These are phyloP conservation scores for Hemaris fuciformis DNA, from an alignment of 2,888 invertebrate species.

Conservation along the genomic window DNA sequence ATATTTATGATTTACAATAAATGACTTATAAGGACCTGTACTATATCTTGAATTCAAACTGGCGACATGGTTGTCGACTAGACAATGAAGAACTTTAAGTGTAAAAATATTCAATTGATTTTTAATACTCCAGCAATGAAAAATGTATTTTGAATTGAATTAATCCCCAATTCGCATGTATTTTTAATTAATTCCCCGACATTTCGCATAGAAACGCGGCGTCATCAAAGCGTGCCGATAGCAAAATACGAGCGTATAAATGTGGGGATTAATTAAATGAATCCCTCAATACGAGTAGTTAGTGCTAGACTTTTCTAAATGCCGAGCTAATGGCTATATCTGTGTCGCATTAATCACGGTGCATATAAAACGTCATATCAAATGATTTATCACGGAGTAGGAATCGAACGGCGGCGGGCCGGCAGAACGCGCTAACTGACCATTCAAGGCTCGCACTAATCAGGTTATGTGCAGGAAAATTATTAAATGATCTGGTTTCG, in stretches of 20 bases:
- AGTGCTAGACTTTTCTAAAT: constrained; percentile 1
- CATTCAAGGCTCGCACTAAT: constrained; percentile 1
- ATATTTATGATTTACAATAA: too few relatives aligned
- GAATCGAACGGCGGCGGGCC: neutral
- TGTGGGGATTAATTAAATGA: neutral
- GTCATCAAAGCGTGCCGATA: neutral
- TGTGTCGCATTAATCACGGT: constrained; percentile 3
- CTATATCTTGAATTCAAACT: neutral
- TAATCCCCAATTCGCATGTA: neutral
- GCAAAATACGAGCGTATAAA: neutral
- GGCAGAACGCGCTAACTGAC: neutral
- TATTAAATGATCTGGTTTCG: neutral
- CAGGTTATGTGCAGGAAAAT: neutral
- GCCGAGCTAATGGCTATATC: neutral
- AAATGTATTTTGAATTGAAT: neutral
- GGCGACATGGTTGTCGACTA: neutral
- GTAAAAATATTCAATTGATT: neutral
- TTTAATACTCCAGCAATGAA: neutral
- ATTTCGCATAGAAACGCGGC: neutral
- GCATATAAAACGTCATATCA: neutral
- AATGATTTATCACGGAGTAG: constrained; percentile 4
- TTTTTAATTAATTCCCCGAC: neutral
- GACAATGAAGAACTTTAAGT: neutral
- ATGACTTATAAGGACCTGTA: neutral
- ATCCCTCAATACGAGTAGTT: neutral